These are phyloP conservation scores for Thermophis baileyi DNA, from an alignment of 2,113 vertebrate species.

Conservation along the genomic window DNA sequence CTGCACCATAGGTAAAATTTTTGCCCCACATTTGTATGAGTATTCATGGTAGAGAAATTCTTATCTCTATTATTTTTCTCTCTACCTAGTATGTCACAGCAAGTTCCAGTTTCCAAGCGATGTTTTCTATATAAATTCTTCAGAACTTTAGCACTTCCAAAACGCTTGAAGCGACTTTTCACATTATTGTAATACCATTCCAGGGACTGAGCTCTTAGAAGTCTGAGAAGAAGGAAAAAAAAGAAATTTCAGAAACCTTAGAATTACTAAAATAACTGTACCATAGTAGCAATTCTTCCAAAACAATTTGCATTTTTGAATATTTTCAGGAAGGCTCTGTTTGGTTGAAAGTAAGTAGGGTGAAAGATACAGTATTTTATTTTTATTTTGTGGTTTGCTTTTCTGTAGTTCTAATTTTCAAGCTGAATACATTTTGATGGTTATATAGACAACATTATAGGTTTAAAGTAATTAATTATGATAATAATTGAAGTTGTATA, in stretches of 20 bases:
- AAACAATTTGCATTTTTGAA: neutral
- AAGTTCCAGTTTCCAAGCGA: conserved; percentile 79
- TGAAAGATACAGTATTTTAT: neutral
- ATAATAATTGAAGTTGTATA: neutral
- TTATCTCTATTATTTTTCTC: neutral
- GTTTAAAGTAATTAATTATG: neutral
- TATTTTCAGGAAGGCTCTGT: neutral
- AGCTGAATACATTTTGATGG: neutral
- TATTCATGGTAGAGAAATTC: neutral
- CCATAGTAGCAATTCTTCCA: neutral
- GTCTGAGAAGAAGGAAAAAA: conserved; percentile 60
- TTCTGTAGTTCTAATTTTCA: neutral
- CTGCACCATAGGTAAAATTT: neutral
- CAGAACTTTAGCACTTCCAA: conserved; percentile 95
- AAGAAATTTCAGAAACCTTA: conserved; percentile 21
- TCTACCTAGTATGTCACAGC: conserved; percentile 82
- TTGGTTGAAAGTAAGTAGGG: neutral
- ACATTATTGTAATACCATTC: conserved; percentile 98
- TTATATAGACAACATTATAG: neutral
- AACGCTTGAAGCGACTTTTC: conserved; percentile 95
- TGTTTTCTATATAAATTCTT: conserved; percentile 93
- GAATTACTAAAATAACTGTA: neutral
- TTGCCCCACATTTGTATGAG: neutral
- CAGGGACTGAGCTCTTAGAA: conserved; percentile 87
- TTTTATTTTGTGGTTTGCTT: neutral